Evolutionary conservation across 2,888 invertebrate species (phyloP).

Genomic region (Imbricaverruca yamaguchii): DNA sequence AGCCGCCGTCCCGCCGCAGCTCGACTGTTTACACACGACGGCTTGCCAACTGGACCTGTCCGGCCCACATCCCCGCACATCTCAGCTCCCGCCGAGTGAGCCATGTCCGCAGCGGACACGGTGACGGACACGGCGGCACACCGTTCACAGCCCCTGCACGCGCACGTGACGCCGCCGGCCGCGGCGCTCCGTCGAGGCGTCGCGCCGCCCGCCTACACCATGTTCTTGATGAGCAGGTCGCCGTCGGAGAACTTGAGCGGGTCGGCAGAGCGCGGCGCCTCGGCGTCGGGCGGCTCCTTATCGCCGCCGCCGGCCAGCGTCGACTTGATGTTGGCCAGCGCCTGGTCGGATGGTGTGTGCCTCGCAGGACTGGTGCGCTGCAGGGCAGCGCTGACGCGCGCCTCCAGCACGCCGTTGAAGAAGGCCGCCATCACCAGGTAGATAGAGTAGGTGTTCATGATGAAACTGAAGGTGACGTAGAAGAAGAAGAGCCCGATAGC

Average conservation of each 20-base stretch:
- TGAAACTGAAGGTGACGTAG: conserved; percentile 5
- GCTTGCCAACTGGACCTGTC: too few species aligned
- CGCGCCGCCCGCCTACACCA: neutral
- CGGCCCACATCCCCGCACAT: too few species aligned
- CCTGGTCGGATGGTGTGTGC: neutral
- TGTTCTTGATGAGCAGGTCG: neutral
- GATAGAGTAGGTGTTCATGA: conserved; percentile 14
- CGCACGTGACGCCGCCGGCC: too few species aligned
- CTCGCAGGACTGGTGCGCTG: neutral
- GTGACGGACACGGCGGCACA: too few species aligned
- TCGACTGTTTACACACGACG: too few species aligned
- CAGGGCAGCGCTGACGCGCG: neutral
- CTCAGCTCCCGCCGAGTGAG: too few species aligned
- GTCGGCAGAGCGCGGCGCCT: neutral
- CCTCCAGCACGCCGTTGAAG: conserved; percentile 18
- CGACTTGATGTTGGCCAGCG: neutral
- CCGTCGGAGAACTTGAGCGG: neutral
- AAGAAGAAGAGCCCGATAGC: neutral
- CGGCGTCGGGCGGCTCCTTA: neutral
- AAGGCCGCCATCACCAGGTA: conserved; percentile 20
- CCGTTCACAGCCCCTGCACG: too few species aligned
- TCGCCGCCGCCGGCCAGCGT: neutral
- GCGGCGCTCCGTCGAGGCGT: too few species aligned
- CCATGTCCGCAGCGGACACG: too few species aligned
- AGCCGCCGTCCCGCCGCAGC: too few species aligned